These are phyloP conservation scores for Caiman crocodilus DNA, from an alignment of 2,797 vertebrate species.

Conservation along the genomic window DNA sequence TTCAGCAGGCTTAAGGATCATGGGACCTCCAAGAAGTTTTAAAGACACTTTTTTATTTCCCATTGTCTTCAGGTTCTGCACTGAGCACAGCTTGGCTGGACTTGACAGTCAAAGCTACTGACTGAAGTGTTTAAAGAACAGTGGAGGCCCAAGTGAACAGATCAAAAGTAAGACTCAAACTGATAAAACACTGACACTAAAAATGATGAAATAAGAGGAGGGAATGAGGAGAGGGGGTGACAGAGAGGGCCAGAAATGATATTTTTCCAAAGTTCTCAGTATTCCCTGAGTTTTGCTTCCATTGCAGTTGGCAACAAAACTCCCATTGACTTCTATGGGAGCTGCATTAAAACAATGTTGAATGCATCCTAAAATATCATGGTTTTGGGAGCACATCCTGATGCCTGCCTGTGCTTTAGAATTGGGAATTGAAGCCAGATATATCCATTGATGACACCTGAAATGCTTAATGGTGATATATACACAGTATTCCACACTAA, in stretches of 20 bases:
- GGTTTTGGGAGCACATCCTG: neutral
- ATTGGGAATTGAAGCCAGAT: neutral
- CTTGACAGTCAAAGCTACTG: neutral
- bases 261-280: neutral
- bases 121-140: neutral
- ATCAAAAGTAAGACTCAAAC: neutral
- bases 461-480: neutral
- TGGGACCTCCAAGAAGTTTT: neutral
- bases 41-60: neutral
- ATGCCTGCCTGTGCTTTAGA: neutral
- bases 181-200: neutral
- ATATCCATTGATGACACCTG: neutral
- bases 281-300: neutral
- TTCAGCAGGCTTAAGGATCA: fast-evolving
- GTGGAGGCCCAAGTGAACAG: neutral
- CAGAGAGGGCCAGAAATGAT: neutral
- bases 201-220: neutral
- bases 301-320: neutral
- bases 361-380: neutral
- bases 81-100: neutral
- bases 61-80: neutral
- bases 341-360: neutral
- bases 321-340: neutral
- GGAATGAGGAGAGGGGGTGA: neutral
- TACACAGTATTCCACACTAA: neutral